These are phyloP conservation scores for Drosophila conformis DNA, from an alignment of 2,888 invertebrate genomes.

Conservation along the genomic window DNA sequence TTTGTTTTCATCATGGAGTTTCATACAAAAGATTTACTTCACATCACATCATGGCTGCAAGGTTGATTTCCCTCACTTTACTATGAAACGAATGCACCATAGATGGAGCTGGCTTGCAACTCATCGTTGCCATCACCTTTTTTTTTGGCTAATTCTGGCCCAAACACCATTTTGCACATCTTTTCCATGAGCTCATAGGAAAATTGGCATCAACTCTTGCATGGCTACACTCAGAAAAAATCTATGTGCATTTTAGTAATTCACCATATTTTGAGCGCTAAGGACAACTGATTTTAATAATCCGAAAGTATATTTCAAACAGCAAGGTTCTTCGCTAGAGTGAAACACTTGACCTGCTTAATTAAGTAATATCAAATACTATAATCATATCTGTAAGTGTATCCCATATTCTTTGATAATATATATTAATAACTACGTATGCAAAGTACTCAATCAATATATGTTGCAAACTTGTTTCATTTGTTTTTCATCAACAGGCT, in stretches of 20 bases:
- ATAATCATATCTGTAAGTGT: not conserved
- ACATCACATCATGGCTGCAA: not conserved
- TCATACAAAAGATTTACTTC: not conserved
- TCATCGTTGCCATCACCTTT: not conserved
- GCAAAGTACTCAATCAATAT: not conserved
- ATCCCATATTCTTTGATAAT: not conserved
- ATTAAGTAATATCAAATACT: not conserved
- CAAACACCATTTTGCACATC: no score
- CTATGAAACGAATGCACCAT: not conserved
- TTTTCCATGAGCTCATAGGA: no score
- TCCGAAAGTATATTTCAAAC: no score
- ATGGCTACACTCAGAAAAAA: not conserved
- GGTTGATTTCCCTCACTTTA: not conserved
- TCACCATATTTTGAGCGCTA: not conserved
- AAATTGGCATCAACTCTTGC: no score
- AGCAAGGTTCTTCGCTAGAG: not conserved
- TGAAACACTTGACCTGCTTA: not conserved
- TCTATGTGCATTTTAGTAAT: not conserved
- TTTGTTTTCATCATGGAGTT: not conserved
- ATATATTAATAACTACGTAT: not conserved
- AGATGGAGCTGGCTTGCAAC: not conserved
- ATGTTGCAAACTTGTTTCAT: not conserved
- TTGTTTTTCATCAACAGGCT: not conserved
- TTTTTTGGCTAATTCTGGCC: not conserved
- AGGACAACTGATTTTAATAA: not conserved